Evolutionary conservation across 53 echinoderm and acorn worm species (phyloP), one percentile per base, ranked within the genome.

Genomic region (Mesocentrotus franciscanus): DNA sequence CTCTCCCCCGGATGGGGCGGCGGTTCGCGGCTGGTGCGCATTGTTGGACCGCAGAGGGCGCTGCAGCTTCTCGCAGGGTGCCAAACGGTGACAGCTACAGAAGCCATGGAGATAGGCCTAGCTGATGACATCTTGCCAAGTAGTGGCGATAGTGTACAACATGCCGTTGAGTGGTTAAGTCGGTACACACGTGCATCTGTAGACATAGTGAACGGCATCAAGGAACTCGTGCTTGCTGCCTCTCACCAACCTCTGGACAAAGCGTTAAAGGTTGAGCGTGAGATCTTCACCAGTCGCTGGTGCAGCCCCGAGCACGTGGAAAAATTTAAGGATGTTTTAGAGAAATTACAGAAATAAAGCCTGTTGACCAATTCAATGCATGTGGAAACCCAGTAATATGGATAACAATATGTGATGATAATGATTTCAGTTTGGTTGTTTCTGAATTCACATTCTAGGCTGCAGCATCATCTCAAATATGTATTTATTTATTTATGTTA

Each of bases 1-100:
- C 70, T 98, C 56, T 94, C 96, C 1, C 96, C 99, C 0, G 99
- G 99, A 22, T 98, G 96, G 95, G 99, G 99, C 16, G 99, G 99
- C 4, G 99, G 99, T 27, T 90, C 97, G 42, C 95, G 99, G 90
- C 97, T 98, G 26, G 99, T 98, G 9, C 92, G 95, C 32, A 95
- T 98, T 22, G 94, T 98, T 8, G 99, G 99, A 10, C 96, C 97
- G 8, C 96, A 95, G 61, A 97, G 74, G 55, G 97, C 98, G 0
- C 92, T 98, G 42, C 96, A 96, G 85, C 90, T 98, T 39, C 92
- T 98, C 64, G 94, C 96, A 0, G 90, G 96, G 49, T 94, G 94
- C 12, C 84, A 95, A 39, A 61, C 75, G 0, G 68, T 98, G 3
- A 85, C 78, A 7, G 95, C 96, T 0, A 39, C 64, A 1, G 97